phyloP scores from a whole-genome alignment of 2,797 vertebrate genomes.

The Harpagifer antarcticus region DNA sequence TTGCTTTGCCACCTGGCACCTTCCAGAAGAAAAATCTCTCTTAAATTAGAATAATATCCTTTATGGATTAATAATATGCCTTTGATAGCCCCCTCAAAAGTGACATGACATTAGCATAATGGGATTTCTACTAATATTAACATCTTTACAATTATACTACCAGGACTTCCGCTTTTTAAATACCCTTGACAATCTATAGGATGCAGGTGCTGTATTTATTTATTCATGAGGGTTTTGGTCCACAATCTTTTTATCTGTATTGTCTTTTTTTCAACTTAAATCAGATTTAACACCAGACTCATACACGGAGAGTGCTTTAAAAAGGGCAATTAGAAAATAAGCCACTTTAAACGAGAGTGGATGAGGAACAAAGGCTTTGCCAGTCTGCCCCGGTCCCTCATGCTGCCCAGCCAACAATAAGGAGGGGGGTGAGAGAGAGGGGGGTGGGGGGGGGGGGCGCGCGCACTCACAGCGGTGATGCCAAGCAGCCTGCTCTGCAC shows the following conservation, averaged over 20 bases:
- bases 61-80: conserved; percentile 39
- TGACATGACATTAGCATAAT: conserved; percentile 44
- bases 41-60: conserved; percentile 36
- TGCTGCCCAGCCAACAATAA: conserved; percentile 73
- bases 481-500: conserved; percentile 61
- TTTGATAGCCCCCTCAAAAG: conserved; percentile 13
- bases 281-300: background rate
- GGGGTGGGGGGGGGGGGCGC: too few species aligned
- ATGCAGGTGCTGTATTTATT: conserved; percentile 2
- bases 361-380: conserved; percentile 82
- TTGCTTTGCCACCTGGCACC: conserved; percentile 71
- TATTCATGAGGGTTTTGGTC: background rate
- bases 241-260: background rate
- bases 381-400: conserved; percentile 72
- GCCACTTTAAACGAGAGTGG: conserved; percentile 57
- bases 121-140: conserved; percentile 35
- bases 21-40: conserved; percentile 25
- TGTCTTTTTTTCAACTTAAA: background rate
- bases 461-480: conserved; percentile 54
- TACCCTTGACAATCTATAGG: conserved; percentile 1
- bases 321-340: conserved; percentile 24
- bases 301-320: conserved; percentile 6
- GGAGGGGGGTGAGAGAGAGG: conserved; percentile 40
- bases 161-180: conserved; percentile 12
- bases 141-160: background rate